Evolutionary conservation across 2,113 vertebrate species (phyloP).

Genomic region (Phyllostomus discolor): DNA sequence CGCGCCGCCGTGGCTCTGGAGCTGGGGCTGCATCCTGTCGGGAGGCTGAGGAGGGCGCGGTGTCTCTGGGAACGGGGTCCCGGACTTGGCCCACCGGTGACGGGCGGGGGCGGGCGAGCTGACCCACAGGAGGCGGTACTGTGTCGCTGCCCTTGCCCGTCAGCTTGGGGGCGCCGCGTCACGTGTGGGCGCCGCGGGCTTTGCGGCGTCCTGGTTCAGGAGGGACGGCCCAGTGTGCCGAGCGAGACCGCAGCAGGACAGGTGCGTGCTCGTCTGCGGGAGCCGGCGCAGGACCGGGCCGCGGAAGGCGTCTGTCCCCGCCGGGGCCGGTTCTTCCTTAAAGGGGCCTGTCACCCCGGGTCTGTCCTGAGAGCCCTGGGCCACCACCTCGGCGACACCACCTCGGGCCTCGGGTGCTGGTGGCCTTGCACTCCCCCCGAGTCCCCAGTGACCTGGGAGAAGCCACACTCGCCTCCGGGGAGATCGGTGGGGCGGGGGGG

Average conservation of each 20-base stretch:
- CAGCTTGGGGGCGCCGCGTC: no score
- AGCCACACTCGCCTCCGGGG: fast-evolving
- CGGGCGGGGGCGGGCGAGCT: no score
- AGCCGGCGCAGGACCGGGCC: fast-evolving
- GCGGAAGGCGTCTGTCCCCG: not conserved
- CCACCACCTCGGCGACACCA: fast-evolving
- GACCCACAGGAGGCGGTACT: no score
- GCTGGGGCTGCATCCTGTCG: not conserved
- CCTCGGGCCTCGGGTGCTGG: no score
- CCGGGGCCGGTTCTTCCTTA: not conserved
- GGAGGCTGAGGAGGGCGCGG: no score
- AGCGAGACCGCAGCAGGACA: no score
- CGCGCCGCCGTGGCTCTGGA: not conserved
- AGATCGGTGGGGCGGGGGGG: no score
- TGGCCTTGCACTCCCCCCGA: fast-evolving
- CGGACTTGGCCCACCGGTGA: no score
- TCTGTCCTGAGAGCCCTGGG: not conserved
- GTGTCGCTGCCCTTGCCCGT: no score
- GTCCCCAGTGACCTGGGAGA: not conserved
- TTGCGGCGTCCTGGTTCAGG: fast-evolving
- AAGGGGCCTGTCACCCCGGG: not conserved
- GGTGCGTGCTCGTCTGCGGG: no score
- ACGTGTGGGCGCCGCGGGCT: fast-evolving
- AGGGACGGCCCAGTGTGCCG: not conserved
- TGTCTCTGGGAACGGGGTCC: no score